These are phyloP conservation scores for Mythimna impura DNA, from an alignment of 2,888 invertebrate species.

Conservation along the genomic window DNA sequence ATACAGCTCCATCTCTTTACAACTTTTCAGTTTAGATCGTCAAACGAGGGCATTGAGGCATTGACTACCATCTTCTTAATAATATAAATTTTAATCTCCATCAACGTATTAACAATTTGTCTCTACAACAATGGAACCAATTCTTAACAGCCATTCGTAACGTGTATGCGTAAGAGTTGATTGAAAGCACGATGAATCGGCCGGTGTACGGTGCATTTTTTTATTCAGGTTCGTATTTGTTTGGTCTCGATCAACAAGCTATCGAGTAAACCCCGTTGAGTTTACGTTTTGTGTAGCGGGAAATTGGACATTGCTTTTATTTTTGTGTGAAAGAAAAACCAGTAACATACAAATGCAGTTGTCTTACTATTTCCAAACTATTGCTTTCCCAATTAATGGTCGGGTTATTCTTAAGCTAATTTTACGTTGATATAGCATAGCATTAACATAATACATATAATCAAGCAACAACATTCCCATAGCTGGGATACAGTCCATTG, in stretches of 20 bases:
- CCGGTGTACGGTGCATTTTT: constrained; percentile 39
- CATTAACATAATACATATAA: not conserved
- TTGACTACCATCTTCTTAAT: not conserved
- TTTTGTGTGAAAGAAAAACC: constrained; percentile 26
- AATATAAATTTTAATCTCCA: constrained; percentile 1
- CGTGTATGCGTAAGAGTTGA: constrained; percentile 50
- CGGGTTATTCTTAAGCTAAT: not conserved
- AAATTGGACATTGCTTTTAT: constrained; percentile 38
- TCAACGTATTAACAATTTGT: constrained; percentile 8
- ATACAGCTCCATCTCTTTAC: no score
- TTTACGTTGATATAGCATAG: not conserved
- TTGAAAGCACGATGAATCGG: constrained; percentile 32
- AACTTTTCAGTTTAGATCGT: no score
- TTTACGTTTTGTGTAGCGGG: constrained; percentile 44
- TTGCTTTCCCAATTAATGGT: constrained; percentile 4
- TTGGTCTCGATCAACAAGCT: constrained; percentile 56
- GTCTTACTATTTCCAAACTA: constrained; percentile 14
- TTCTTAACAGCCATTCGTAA: constrained; percentile 32
- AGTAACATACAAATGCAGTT: constrained; percentile 15
- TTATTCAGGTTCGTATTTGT: constrained; percentile 48
- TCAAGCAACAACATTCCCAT: not conserved
- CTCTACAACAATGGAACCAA: constrained; percentile 15
- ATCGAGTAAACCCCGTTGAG: constrained; percentile 45
- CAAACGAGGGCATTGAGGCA: not conserved
- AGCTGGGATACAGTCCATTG: no score